Conservation (phyloP, 2,113 vertebrate species). For the Dendropsophus ebraccatus region DNA sequence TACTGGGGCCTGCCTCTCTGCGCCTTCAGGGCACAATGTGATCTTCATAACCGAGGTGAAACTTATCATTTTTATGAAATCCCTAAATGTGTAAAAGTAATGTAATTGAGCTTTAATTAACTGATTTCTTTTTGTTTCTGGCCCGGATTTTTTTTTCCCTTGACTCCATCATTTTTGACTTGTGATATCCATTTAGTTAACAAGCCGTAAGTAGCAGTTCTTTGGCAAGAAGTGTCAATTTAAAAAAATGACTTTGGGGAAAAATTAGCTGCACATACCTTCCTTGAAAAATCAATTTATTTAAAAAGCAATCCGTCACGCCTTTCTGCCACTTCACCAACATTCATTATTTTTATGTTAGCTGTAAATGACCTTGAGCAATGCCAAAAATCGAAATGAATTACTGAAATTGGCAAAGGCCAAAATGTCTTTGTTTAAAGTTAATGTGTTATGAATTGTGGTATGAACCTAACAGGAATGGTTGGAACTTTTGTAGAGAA, state of each 20-base stretch:
- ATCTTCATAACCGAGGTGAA: conserved; percentile 41
- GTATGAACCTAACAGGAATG: conserved; percentile 9
- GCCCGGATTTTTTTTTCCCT: conserved; percentile 9
- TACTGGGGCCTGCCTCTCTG: background rate
- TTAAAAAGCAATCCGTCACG: conserved; percentile 61
- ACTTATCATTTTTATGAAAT: conserved; percentile 59
- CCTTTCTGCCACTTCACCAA: conserved; percentile 64
- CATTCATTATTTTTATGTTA: conserved; percentile 64
- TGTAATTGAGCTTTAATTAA: conserved; percentile 61
- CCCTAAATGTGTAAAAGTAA: conserved; percentile 58
- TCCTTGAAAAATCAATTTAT: conserved; percentile 61
- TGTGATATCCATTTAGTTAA: conserved; percentile 51
- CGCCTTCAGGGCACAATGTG: conserved; percentile 31
- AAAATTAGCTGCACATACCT: conserved; percentile 58
- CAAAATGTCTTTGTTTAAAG: conserved; percentile 46
- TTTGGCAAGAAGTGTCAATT: conserved; percentile 66
- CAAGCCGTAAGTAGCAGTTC: conserved; percentile 60
- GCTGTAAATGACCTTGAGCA: conserved; percentile 59
- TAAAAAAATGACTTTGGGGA: conserved; percentile 63
- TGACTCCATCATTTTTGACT: conserved; percentile 37
- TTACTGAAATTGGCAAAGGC: conserved; percentile 61
- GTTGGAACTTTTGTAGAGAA: background rate
- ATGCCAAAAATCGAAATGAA: conserved; percentile 60
- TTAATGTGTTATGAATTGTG: conserved; percentile 45
- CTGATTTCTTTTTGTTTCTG: conserved; percentile 56